These are phyloP conservation scores for Rosalia funebris DNA, from an alignment of 2,888 invertebrate genomes.

Conservation along the genomic window DNA sequence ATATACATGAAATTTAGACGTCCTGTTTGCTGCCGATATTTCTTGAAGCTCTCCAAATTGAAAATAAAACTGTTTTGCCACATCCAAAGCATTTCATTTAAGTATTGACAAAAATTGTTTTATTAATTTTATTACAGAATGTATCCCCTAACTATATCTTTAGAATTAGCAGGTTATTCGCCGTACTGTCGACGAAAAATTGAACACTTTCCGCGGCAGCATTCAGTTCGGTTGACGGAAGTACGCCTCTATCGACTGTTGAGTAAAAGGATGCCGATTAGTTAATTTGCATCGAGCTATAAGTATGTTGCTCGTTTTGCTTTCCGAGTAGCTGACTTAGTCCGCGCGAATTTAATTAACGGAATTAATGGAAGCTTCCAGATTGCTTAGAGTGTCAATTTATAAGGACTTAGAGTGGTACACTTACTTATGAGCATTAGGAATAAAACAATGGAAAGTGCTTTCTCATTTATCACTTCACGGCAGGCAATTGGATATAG, in stretches of 20 bases:
- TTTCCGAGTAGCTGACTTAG: not conserved
- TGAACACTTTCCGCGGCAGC: too few relatives aligned
- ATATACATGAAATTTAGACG: too few relatives aligned
- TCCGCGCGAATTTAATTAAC: not conserved
- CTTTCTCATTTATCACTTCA: not conserved
- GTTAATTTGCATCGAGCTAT: not conserved
- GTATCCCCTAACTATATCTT: too few relatives aligned
- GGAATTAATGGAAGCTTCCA: not conserved
- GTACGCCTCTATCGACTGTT: not conserved
- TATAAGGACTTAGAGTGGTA: not conserved
- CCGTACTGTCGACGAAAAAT: too few relatives aligned
- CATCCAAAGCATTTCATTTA: too few relatives aligned
- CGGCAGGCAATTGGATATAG: not conserved
- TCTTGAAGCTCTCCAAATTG: too few relatives aligned
- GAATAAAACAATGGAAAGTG: not conserved
- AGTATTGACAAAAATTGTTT: too few relatives aligned
- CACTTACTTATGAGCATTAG: not conserved
- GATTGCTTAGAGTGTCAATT: not conserved
- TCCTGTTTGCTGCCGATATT: too few relatives aligned
- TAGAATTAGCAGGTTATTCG: too few relatives aligned
- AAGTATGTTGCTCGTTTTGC: not conserved
- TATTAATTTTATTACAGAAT: too few relatives aligned
- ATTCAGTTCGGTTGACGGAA: too few relatives aligned
- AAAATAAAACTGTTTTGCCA: too few relatives aligned
- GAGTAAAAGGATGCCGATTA: not conserved